These are phyloP conservation scores for Agonopterix alstromeriana DNA, from an alignment of 2,888 invertebrate genomes.

Conservation along the genomic window DNA sequence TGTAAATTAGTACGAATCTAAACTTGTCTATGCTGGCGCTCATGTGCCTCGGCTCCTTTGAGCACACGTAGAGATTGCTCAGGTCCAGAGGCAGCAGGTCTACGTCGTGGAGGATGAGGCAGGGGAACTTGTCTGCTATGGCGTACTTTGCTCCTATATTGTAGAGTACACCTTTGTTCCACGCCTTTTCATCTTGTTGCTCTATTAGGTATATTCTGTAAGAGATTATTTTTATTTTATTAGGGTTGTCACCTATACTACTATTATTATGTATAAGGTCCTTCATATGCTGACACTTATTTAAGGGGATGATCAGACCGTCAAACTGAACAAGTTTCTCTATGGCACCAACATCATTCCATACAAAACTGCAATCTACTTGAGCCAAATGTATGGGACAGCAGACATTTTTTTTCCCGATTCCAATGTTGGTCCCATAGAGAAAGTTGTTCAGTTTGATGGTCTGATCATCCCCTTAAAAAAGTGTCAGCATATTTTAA, in stretches of 20 bases:
- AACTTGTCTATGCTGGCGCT: conserved; percentile 91
- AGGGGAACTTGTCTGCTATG: conserved; percentile 82
- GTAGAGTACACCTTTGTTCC: conserved; percentile 91
- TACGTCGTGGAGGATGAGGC: conserved; percentile 93
- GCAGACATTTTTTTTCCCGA: too few species aligned
- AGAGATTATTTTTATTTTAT: background rate
- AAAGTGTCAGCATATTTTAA: too few species aligned
- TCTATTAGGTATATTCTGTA: conserved; percentile 88
- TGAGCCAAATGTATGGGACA: too few species aligned
- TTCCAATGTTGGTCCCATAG: too few species aligned
- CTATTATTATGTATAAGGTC: too few species aligned
- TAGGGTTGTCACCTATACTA: background rate
- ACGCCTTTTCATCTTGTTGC: conserved; percentile 85
- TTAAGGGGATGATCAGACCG: too few species aligned
- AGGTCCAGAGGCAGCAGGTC: conserved; percentile 90
- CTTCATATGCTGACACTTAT: too few species aligned
- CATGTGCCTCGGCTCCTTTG: conserved; percentile 88
- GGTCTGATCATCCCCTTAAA: too few species aligned
- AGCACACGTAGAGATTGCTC: conserved; percentile 89
- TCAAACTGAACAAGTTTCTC: too few species aligned
- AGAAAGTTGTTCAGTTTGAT: too few species aligned
- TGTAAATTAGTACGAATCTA: conserved; percentile 33
- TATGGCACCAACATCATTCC: too few species aligned
- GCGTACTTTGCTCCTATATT: conserved; percentile 91
- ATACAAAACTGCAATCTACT: too few species aligned